phyloP scores from a whole-genome alignment of 2,888 invertebrate species.

The Temnothorax ravouxi region DNA sequence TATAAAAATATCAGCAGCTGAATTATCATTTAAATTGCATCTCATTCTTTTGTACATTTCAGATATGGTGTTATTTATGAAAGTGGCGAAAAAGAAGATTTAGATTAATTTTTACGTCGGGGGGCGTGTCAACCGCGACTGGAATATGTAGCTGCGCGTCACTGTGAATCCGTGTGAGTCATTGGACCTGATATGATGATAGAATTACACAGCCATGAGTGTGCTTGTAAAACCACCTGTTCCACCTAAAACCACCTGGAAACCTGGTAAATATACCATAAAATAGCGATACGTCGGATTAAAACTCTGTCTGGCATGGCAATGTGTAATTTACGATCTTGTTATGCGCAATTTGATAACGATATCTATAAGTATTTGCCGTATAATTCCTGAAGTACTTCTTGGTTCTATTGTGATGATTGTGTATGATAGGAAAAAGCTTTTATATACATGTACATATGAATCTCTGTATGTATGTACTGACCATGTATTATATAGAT shows the following conservation, averaged over 20 bases:
- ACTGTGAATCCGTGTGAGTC: slow-evolving; percentile 56
- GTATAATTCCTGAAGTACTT: slow-evolving; percentile 5
- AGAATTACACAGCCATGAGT: slow-evolving; percentile 75
- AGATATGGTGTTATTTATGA: slow-evolving; percentile 98
- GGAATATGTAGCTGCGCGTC: slow-evolving; percentile 35
- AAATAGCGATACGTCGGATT: slow-evolving; percentile 3
- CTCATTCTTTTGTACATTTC: slow-evolving; percentile 62
- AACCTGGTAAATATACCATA: slow-evolving; percentile 82
- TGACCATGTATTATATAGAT: neutral
- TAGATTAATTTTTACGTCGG: slow-evolving; percentile 40
- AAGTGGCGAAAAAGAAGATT: slow-evolving; percentile 92
- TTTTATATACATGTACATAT: neutral
- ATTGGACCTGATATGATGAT: slow-evolving; percentile 62
- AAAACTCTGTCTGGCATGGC: neutral
- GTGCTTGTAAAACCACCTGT: slow-evolving; percentile 74
- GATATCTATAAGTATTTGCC: neutral
- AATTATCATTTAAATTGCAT: slow-evolving; percentile 23
- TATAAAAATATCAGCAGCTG: neutral
- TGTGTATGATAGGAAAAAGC: neutral
- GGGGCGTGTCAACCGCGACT: neutral
- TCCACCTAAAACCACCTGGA: slow-evolving; percentile 84
- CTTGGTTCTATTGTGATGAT: neutral
- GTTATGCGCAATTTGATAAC: neutral
- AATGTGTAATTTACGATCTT: neutral
- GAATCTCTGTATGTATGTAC: slow-evolving; percentile 1